phyloP scores from a whole-genome alignment of 2,113 vertebrate species.

The Leucopsar rothschildi region DNA sequence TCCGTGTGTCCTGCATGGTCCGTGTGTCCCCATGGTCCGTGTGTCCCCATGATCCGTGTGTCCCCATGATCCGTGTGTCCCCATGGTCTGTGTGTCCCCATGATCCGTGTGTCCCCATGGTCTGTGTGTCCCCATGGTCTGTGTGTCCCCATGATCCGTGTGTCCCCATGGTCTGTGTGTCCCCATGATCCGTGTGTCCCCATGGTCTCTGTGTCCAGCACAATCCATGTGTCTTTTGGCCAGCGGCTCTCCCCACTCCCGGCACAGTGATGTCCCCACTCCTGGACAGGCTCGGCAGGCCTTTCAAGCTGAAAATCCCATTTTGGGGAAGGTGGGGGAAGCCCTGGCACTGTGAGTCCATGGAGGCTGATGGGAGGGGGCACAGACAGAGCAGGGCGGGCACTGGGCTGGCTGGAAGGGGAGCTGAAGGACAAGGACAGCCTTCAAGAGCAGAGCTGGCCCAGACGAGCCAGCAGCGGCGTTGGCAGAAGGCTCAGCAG shows the following conservation, averaged over 20 bases:
- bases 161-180: not conserved
- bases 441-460: not conserved
- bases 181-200: accelerated
- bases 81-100: too few species aligned
- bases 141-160: not conserved
- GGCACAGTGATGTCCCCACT: not conserved
- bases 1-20: too few species aligned
- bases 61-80: too few species aligned
- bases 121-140: not conserved
- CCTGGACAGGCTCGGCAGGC: not conserved
- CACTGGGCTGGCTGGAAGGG: not conserved
- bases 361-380: not conserved
- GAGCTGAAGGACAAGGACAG: not conserved
- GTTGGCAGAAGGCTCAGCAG: conserved; percentile 1
- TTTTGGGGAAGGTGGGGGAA: not conserved
- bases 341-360: accelerated
- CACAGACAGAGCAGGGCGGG: too few species aligned
- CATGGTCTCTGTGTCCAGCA: not conserved
- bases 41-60: too few species aligned
- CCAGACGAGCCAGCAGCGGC: not conserved
- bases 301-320: not conserved
- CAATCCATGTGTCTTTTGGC: not conserved
- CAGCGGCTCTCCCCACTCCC: not conserved
- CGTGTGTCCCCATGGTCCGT: accelerated
- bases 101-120: too few species aligned